Evolutionary conservation across 2,113 vertebrate genomes (phyloP).

Genomic region (Onychostruthus taczanowskii): DNA sequence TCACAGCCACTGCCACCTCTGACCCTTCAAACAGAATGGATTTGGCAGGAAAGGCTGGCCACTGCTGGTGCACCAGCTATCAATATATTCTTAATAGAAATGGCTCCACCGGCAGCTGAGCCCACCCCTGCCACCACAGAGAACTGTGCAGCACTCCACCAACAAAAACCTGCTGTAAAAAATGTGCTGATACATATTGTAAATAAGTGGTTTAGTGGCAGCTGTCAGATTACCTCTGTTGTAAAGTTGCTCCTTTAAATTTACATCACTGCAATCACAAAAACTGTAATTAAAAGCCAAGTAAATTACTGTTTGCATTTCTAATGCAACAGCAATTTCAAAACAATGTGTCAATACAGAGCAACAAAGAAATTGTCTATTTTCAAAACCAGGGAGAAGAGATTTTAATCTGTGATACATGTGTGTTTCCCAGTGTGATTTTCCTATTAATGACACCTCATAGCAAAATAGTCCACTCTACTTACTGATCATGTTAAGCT

Average conservation of each 20-base stretch:
- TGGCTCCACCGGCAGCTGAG: conserved; percentile 16
- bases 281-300: conserved; percentile 50
- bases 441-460: conserved; percentile 49
- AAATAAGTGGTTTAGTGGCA: conserved; percentile 41
- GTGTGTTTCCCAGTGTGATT: conserved; percentile 35
- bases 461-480: conserved; percentile 58
- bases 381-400: background rate
- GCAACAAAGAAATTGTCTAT: background rate
- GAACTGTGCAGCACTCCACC: background rate
- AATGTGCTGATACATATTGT: background rate
- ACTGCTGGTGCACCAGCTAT: background rate
- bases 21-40: background rate
- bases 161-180: background rate
- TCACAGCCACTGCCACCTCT: background rate
- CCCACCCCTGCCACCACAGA: background rate
- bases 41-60: conserved; percentile 14
- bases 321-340: conserved; percentile 22
- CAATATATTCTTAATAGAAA: conserved; percentile 38
- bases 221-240: conserved; percentile 7
- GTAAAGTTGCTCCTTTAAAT: conserved; percentile 31
- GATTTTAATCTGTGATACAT: conserved; percentile 35
- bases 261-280: conserved; percentile 16
- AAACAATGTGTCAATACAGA: conserved; percentile 38
- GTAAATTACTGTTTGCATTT: conserved; percentile 45
- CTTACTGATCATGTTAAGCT: conserved; percentile 65